Base-by-base conservation (phyloP, 2,113 vertebrate species). In the Edolisoma coerulescens region DNA sequence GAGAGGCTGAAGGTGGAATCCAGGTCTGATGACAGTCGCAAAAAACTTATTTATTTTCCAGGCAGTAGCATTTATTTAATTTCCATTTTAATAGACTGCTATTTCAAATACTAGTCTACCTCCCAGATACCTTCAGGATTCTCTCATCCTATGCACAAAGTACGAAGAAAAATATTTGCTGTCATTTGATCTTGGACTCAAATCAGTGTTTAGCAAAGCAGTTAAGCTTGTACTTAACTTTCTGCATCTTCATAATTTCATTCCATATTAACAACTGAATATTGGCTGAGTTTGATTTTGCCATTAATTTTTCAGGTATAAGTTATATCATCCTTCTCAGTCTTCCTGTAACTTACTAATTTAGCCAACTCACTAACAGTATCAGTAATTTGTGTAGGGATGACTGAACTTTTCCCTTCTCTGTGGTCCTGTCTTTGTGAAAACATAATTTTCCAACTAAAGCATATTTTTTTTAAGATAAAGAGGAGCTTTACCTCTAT, bases 31-130 rank as follows among this genome's bases (percentile, higher is more conserved):
- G 94, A 93, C 81, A 94, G 73, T 91, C 78, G 42, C 78, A 93
- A 91, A 95, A 95, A 90, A 39, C 69, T 90, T 59, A 87, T 96
- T 96, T 90, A 93, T 96, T 97, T 97, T 90, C 76, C 79, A 94
- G 88, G 75, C 64, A 95, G 69, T 83, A 85, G 24, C 61, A 93
- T 92, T 97, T 96, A 95, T 94, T 97, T 94, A 84, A 95, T 96
- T 96, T 96, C 84, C 87, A 88, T 95, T 93, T 95, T 95, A 97
- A 97, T 96, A 87, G 78, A 47, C 53, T 70, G 11, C 76, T 89
- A 79, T 87, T 96, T 96, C 81, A 84, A 92, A 78, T 70, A 93
- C 47, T 90, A 82, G 84, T 87, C 88, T 90, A 78, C 71, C 37
- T 96, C 79, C 60, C 65, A 69, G 71, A 44, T 90, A 64, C 53